Conservation (phyloP, 2,888 invertebrate species). For the Coleophora flavipennella region DNA sequence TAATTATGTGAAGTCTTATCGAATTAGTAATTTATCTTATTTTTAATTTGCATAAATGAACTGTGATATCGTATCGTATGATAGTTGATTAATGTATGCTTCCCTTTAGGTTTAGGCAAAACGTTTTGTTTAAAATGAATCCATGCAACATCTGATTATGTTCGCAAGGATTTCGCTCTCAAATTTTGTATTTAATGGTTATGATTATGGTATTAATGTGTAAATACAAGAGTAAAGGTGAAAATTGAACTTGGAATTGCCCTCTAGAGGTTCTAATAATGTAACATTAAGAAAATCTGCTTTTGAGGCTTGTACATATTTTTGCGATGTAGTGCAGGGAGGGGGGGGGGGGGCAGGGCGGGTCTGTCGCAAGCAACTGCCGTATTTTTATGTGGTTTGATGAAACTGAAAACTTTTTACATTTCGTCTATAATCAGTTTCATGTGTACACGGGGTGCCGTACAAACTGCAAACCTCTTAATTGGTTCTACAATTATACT, state of each 20-base stretch:
- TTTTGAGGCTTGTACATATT: conserved; percentile 59
- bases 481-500: too few relatives aligned
- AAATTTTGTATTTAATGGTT: background rate
- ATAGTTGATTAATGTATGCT: conserved; percentile 61
- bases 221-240: background rate
- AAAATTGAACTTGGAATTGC: conserved; percentile 57
- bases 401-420: too few relatives aligned
- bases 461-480: too few relatives aligned
- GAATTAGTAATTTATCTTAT: too few relatives aligned
- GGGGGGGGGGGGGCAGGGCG: too few relatives aligned
- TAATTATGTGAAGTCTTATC: too few relatives aligned
- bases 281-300: conserved; percentile 27
- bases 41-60: conserved; percentile 71
- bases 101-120: conserved; percentile 37
- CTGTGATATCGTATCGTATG: conserved; percentile 70
- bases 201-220: background rate
- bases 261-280: conserved; percentile 35
- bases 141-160: too few relatives aligned
- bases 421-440: too few relatives aligned
- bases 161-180: background rate
- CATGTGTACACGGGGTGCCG: too few relatives aligned
- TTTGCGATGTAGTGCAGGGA: too few relatives aligned
- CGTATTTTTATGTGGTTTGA: too few relatives aligned
- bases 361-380: too few relatives aligned
- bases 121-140: conserved; percentile 2